phyloP scores from a whole-genome alignment of 2,888 invertebrate species.

The Luffia ferchaultella region DNA sequence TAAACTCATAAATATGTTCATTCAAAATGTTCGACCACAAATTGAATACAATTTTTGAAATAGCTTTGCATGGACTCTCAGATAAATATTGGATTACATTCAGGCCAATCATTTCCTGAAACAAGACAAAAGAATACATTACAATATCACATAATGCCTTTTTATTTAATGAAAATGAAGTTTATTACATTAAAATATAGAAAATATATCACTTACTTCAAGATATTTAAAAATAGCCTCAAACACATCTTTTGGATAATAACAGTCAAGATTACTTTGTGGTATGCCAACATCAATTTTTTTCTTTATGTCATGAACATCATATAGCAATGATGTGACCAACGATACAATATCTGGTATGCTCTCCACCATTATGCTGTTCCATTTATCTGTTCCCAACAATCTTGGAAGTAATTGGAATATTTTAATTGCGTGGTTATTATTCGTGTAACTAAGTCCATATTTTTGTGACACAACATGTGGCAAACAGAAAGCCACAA shows the following conservation, averaged over 20 bases:
- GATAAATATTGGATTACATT: slow-evolving; percentile 43
- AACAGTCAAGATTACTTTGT: slow-evolving; percentile 34
- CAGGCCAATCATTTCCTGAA: slow-evolving; percentile 37
- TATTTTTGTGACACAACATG: slow-evolving; percentile 43
- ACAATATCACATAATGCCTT: neutral
- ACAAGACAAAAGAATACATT: slow-evolving; percentile 14
- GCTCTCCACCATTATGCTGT: slow-evolving; percentile 42
- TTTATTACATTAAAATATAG: neutral
- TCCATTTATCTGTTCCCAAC: slow-evolving; percentile 37
- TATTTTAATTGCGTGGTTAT: slow-evolving; percentile 12
- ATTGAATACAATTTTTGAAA: slow-evolving; percentile 61
- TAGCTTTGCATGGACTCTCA: slow-evolving; percentile 44
- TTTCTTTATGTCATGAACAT: slow-evolving; percentile 31
- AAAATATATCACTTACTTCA: slow-evolving; percentile 31
- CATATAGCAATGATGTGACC: slow-evolving; percentile 35
- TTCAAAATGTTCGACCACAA: slow-evolving; percentile 54
- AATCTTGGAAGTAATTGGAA: neutral
- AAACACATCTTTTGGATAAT: slow-evolving; percentile 42
- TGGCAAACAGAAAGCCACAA: slow-evolving; percentile 42
- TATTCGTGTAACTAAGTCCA: slow-evolving; percentile 23
- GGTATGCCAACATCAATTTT: slow-evolving; percentile 30
- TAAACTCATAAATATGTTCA: slow-evolving; percentile 53
- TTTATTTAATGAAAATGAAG: neutral
- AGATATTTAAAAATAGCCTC: slow-evolving; percentile 46
- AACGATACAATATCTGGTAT: slow-evolving; percentile 41